These are phyloP conservation scores for Hyaena hyaena DNA, from an alignment of 2,113 vertebrate genomes.

Conservation along the genomic window DNA sequence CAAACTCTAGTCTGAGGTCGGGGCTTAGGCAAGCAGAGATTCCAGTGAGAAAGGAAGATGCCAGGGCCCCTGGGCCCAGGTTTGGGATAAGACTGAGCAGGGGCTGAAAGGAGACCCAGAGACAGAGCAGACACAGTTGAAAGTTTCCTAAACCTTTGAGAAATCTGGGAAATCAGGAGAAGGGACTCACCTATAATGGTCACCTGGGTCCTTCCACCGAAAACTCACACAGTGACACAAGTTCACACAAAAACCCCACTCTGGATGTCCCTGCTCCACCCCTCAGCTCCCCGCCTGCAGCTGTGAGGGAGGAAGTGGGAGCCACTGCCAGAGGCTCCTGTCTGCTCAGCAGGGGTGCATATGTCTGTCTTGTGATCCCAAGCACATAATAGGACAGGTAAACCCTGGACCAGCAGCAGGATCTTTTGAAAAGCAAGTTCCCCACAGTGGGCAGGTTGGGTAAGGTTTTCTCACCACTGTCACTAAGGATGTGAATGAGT, in stretches of 20 bases:
- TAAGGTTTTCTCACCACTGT: too few species aligned
- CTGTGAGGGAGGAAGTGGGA: not conserved
- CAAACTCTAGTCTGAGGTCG: too few species aligned
- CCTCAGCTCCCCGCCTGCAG: not conserved
- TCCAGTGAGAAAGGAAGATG: too few species aligned
- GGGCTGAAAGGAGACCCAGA: not conserved
- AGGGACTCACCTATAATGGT: constrained; percentile 76
- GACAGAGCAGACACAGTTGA: not conserved
- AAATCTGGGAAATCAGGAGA: not conserved
- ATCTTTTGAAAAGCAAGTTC: too few species aligned
- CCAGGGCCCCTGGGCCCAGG: too few species aligned
- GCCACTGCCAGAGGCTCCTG: rapidly evolving
- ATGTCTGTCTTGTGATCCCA: too few species aligned
- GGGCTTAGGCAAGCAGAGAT: too few species aligned
- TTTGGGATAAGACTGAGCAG: too few species aligned
- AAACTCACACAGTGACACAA: constrained; percentile 72
- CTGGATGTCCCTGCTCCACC: rapidly evolving
- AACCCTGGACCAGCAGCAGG: too few species aligned
- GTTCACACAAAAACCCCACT: constrained; percentile 69
- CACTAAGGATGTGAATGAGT: too few species aligned
- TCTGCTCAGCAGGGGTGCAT: not conserved
- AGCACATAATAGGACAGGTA: too few species aligned
- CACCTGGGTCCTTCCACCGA: not conserved
- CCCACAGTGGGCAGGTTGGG: too few species aligned
- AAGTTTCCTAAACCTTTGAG: not conserved